Conservation (phyloP, 64 coral and sea anemone genomes). For the Montipora sp. region DNA sequence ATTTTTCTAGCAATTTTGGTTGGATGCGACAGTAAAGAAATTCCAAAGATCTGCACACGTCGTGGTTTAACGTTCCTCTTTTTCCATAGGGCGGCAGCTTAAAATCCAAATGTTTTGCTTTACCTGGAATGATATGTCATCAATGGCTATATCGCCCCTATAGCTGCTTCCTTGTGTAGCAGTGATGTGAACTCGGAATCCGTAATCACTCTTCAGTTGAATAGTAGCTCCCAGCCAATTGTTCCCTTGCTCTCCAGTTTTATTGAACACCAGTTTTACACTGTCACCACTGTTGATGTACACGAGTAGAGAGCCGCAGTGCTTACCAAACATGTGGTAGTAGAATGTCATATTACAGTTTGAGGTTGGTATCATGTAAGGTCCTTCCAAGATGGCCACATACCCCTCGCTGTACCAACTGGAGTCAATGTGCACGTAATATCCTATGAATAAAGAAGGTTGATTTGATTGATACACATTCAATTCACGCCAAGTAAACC, state of each 20-base stretch:
- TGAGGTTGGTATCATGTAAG: slow-evolving; percentile 77
- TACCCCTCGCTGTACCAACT: slow-evolving; percentile 60
- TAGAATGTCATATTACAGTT: slow-evolving; percentile 68
- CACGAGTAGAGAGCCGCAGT: slow-evolving; percentile 64
- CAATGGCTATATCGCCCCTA: slow-evolving; percentile 78
- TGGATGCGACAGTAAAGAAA: too few species aligned
- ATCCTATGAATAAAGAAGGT: slow-evolving; percentile 31
- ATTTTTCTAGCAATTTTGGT: too few species aligned
- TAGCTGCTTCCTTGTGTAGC: slow-evolving; percentile 61
- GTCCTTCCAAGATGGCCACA: slow-evolving; percentile 80
- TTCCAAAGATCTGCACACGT: too few species aligned
- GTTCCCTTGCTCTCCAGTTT: slow-evolving; percentile 61
- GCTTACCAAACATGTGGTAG: slow-evolving; percentile 84
- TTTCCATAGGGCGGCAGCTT: too few species aligned
- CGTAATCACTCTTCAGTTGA: slow-evolving; percentile 68
- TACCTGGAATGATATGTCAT: slow-evolving; percentile 77
- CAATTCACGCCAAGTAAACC: too few species aligned
- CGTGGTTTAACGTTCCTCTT: too few species aligned
- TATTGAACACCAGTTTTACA: slow-evolving; percentile 35
- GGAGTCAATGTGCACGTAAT: slow-evolving; percentile 88
- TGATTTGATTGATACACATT: too few species aligned
- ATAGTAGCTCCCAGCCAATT: slow-evolving; percentile 47
- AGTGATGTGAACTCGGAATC: slow-evolving; percentile 83
- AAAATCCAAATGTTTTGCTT: too few species aligned
- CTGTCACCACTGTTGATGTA: slow-evolving; percentile 73